Evolutionary conservation across 2,113 vertebrate genomes (phyloP), one percentile per base, ranked within the genome.

Genomic region (Channa argus): DNA sequence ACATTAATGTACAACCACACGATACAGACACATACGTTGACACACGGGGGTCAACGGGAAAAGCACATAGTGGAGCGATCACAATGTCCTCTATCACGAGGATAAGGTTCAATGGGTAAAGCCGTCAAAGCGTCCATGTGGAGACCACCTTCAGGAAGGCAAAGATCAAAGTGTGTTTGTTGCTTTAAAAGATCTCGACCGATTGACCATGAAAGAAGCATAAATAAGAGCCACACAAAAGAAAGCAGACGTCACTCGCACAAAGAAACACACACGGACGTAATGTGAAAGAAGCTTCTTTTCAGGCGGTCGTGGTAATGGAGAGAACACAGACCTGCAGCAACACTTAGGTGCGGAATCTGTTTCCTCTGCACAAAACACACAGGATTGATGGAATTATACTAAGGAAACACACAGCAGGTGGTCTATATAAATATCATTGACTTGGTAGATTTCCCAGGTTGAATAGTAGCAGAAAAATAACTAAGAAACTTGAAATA

Each of bases 51-150:
- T 75, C 80, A 56, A 55, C 77, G 58, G 47, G 44, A 45, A 36
- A 53, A 1, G 9, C 41, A n/a, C 51, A 70, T 24, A 45, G 12
- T 11, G 50, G 15, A 62, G 15, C 38, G 15, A 41, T 71, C 38
- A 43, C 47, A 71, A 15, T 56, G 39, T 33, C 38, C 50, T 64
- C 41, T 65, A 71, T 38, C 50, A 36, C 14, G 75, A 65, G 63
- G 24, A 14, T 50, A 41, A 33, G 62, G 43, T 13, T 52, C 54
- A n/a, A 80, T 86, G 77, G 71, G 86, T 88, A 67, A 15, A 34
- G 56, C 14, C 6, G 15, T 75, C 68, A 56, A 64, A 83, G 36
- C 33, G 63, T 67, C 65, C 39, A 46, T 53, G 34, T 46, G 12
- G 61, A 58, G 45, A 46, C 36, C 15, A n/a, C 53, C 36, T 56